phyloP scores from a whole-genome alignment of 1,140 invertebrate genomes.

The Drosophila albomicans region DNA sequence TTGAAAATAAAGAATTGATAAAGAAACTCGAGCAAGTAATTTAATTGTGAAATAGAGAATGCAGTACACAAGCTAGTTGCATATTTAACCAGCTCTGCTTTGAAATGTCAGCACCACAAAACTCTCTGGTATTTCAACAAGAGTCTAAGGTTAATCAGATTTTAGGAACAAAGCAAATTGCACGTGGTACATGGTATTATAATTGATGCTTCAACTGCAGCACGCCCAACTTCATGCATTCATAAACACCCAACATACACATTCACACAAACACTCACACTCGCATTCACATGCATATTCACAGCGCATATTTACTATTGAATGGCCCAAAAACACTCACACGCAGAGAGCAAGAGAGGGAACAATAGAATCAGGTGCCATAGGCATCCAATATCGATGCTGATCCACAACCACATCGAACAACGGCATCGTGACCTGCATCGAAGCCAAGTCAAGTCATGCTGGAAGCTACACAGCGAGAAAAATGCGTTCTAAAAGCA shows the following conservation, averaged over 20 bases:
- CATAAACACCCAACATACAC: conserved; percentile 28
- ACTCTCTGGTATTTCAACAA: not conserved
- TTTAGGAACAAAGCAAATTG: conserved; percentile 34
- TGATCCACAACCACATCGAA: not conserved
- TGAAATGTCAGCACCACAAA: not conserved
- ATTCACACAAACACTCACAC: conserved; percentile 13
- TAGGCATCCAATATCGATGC: conserved; percentile 19
- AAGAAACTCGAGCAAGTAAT: not conserved
- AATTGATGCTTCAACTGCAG: conserved; percentile 62
- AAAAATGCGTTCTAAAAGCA: no score
- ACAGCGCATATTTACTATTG: conserved; percentile 19
- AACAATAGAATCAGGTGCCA: conserved; percentile 44
- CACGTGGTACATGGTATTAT: conserved; percentile 43
- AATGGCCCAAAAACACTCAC: conserved; percentile 4
- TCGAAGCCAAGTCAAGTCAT: conserved; percentile 21
- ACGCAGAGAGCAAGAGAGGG: conserved; percentile 9
- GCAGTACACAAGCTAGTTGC: not conserved
- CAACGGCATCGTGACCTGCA: conserved; percentile 28
- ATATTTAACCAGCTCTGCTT: not conserved
- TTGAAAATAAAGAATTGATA: not conserved
- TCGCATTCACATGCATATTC: conserved; percentile 15
- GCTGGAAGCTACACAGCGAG: conserved; percentile 15
- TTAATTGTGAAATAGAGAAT: not conserved
- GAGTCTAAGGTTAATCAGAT: conserved; percentile 14
- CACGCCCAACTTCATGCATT: conserved; percentile 31